A percentile compares a stretch with the other conserved stretches of the same genome.
phyloP scores from a whole-genome alignment of 2,888 invertebrate species.

The Tinea pellionella region DNA sequence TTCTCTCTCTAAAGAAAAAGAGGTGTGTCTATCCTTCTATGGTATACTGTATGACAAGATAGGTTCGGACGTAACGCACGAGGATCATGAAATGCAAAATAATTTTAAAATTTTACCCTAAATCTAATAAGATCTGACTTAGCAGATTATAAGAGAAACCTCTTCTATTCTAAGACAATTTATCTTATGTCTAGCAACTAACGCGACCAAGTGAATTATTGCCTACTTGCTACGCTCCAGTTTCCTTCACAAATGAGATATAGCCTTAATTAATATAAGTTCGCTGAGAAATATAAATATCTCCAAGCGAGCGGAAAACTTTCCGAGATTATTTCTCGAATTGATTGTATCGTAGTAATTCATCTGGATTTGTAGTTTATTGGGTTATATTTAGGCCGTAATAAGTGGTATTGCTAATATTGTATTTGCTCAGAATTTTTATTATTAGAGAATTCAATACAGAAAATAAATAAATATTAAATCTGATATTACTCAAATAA shows the following conservation, averaged over 20 bases:
- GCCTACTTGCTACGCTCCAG: slow-evolving; percentile 16
- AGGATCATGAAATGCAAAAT: too few relatives aligned
- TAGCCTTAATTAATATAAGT: slow-evolving; percentile 37
- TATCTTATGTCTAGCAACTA: slow-evolving; percentile 3
- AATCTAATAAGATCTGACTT: neutral
- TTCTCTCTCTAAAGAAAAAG: too few relatives aligned
- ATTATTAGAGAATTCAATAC: too few relatives aligned
- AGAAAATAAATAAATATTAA: too few relatives aligned
- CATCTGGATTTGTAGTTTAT: neutral
- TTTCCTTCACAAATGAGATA: slow-evolving; percentile 28
- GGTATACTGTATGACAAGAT: too few relatives aligned
- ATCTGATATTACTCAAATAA: too few relatives aligned
- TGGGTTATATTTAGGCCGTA: neutral
- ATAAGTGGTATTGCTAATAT: neutral
- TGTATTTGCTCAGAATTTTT: neutral
- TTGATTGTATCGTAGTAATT: neutral
- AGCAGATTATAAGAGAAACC: neutral
- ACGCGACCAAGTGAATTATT: slow-evolving; percentile 10
- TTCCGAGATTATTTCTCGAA: neutral
- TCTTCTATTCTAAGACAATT: slow-evolving; percentile 12
- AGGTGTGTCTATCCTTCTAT: too few relatives aligned
- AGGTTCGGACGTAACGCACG: too few relatives aligned
- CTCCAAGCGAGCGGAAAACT: slow-evolving; percentile 16
- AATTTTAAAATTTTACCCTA: too few relatives aligned
- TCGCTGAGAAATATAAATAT: slow-evolving; percentile 26